A percentile compares a stretch with the other conserved stretches of the same genome.
These are phyloP conservation scores for Bryconaethiops microstoma DNA, from an alignment of 2,797 vertebrate species.

Conservation along the genomic window DNA sequence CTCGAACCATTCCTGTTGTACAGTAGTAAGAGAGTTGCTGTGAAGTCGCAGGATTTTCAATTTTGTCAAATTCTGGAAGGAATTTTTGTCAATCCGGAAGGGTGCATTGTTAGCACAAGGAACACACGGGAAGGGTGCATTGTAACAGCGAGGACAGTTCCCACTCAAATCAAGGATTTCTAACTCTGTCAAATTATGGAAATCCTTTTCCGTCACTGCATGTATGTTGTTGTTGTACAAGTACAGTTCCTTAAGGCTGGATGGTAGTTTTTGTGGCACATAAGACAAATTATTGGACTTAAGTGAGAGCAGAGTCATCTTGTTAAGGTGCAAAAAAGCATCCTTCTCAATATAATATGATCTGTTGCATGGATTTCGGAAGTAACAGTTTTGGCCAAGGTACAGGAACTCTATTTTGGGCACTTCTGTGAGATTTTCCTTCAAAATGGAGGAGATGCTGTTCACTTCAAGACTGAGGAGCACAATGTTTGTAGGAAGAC, in stretches of 20 bases:
- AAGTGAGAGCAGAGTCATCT: slow-evolving; percentile 85
- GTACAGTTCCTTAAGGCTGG: slow-evolving; percentile 85
- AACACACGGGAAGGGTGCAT: slow-evolving; percentile 87
- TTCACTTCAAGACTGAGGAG: slow-evolving; percentile 94
- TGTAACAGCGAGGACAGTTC: slow-evolving; percentile 94
- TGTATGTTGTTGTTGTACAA: slow-evolving; percentile 91
- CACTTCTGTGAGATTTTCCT: slow-evolving; percentile 82
- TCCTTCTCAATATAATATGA: slow-evolving; percentile 82
- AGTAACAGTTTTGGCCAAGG: slow-evolving; percentile 95
- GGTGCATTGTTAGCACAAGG: slow-evolving; percentile 80
- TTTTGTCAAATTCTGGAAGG: slow-evolving; percentile 82
- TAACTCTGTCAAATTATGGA: slow-evolving; percentile 81
- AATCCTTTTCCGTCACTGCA: slow-evolving; percentile 77
- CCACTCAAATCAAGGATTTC: slow-evolving; percentile 92
- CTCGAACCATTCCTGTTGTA: slow-evolving; percentile 83
- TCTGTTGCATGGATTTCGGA: slow-evolving; percentile 89
- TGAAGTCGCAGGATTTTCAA: slow-evolving; percentile 84
- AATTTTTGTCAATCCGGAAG: slow-evolving; percentile 75
- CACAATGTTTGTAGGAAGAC: slow-evolving; percentile 81
- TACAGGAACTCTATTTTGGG: slow-evolving; percentile 83
- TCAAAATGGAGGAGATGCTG: slow-evolving; percentile 79
- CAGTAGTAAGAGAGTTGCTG: slow-evolving; percentile 87
- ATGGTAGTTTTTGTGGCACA: slow-evolving; percentile 81
- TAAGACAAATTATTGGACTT: slow-evolving; percentile 91
- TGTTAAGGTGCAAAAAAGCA: slow-evolving; percentile 81